Conservation (phyloP, 2,888 invertebrate species). For the Megamerina dolium region DNA sequence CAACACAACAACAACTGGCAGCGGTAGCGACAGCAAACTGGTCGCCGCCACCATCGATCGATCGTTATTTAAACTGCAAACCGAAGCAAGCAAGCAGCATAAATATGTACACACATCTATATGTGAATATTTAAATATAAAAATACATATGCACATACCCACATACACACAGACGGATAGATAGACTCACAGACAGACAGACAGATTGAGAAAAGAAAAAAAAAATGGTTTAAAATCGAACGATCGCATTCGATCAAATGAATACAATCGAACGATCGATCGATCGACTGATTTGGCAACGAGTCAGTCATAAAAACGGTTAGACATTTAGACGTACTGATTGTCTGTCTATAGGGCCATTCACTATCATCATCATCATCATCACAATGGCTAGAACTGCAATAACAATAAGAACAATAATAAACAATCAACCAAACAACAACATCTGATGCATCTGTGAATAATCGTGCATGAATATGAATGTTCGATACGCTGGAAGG, state of each 20-base stretch:
- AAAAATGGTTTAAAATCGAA: slow-evolving; percentile 1
- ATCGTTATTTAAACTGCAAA: slow-evolving; percentile 1
- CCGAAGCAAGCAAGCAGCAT: slow-evolving; percentile 1
- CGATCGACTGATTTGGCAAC: slow-evolving; percentile 6
- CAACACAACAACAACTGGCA: slow-evolving; percentile 6
- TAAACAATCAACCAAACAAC: too few relatives aligned
- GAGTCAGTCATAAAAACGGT: too few relatives aligned
- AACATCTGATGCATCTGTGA: too few relatives aligned
- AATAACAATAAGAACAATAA: too few relatives aligned
- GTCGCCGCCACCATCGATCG: not conserved
- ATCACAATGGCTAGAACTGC: too few relatives aligned
- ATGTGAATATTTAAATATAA: too few relatives aligned
- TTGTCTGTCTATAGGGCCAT: too few relatives aligned
- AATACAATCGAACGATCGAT: not conserved
- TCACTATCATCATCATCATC: too few relatives aligned
- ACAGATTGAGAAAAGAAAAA: not conserved
- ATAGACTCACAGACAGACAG: slow-evolving; percentile 5
- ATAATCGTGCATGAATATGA: too few relatives aligned
- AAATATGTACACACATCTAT: slow-evolving; percentile 10
- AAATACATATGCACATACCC: not conserved
- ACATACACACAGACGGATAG: slow-evolving; percentile 8
- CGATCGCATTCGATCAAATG: not conserved
- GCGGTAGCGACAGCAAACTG: not conserved
- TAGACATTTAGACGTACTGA: too few relatives aligned
- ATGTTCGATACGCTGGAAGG: too few relatives aligned